phyloP scores from a whole-genome alignment of 2,888 invertebrate species.

The Stenchaetothrips biformis region DNA sequence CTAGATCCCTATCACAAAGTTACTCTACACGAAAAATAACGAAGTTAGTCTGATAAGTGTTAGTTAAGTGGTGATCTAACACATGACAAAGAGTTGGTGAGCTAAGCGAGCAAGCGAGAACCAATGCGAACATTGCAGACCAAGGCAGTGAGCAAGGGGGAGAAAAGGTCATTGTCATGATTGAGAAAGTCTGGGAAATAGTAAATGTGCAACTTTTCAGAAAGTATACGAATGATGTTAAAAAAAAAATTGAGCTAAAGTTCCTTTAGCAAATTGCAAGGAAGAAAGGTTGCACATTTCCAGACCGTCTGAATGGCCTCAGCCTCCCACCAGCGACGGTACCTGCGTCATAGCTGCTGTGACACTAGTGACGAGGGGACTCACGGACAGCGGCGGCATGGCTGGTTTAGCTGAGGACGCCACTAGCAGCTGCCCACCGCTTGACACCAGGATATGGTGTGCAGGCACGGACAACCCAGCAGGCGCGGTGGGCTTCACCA shows the following conservation, averaged over 20 bases:
- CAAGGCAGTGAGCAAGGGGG: conserved; percentile 19
- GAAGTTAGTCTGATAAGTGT: not conserved
- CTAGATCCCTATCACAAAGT: not conserved
- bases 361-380: conserved; percentile 60
- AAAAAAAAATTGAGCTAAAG: not conserved
- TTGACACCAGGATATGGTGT: conserved; percentile 70
- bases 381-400: conserved; percentile 59
- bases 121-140: conserved; percentile 24
- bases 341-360: conserved; percentile 55
- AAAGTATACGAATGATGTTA: not conserved
- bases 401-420: conserved; percentile 62
- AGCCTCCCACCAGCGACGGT: conserved; percentile 13
- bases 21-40: not conserved
- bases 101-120: conserved; percentile 17
- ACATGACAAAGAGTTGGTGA: conserved; percentile 8
- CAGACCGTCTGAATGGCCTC: conserved; percentile 16
- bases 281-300: not conserved
- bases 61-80: conserved; percentile 3
- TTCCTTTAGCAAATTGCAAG: not conserved
- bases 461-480: conserved; percentile 50
- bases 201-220: not conserved
- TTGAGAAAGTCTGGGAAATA: not conserved
- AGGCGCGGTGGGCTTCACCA: conserved; percentile 3
- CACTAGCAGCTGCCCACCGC: conserved; percentile 68
- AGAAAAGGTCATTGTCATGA: not conserved